Base-by-base conservation (phyloP, 2,797 vertebrate species). In the Parauchenoglanis punctatus region DNA sequence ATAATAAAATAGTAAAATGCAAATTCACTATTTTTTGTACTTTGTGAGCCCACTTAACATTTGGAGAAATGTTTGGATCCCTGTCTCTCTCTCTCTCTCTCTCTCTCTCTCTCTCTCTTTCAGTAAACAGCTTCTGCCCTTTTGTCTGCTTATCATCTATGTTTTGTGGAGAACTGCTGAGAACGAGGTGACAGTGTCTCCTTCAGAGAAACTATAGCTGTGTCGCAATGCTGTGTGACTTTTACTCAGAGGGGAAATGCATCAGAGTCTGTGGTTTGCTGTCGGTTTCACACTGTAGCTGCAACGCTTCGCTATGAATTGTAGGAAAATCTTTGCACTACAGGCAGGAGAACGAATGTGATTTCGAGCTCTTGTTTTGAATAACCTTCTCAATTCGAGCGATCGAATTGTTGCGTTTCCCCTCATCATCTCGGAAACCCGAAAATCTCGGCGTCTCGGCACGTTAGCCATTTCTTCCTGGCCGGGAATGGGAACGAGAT, bases 181-280 rank as follows among this genome's bases (percentile, higher is more conserved):
- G 88, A 89, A 84, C 28, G 72, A 87, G 86, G 76, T 87, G 85
- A 75, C 81, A 56, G 85, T 63, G 83, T 67, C 73, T 81, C 70
- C 91, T 94, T 93, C 76, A 85, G 90, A 90, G 89, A 86, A 88
- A 63, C 87, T 88, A 73, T 72, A 88, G 86, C 56, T 77, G 75
- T 91, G 90, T 91, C 88, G 89, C 91, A 92, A 92, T 67, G 23
- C 87, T 88, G 85, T 91, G 89, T 89, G 88, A 88, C 87, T 90
- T 90, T 90, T 88, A 87, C 87, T 89, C 87, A 54, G 80, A 90
- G 90, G 87, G 92, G 90, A 91, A 93, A 90, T 89, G 90, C 94
- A 93, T 92, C 92, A 92, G 85, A 92, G 91, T 91, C 92, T 94
- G 94, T 90, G 94, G 94, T 94, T 91, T 91, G 86, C 87, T 87